A percentile compares a stretch with the other conserved stretches of the same genome.
These are phyloP conservation scores for Zoroaster sp. DNA, from an alignment of 53 echinoderm and acorn worm genomes.

Conservation along the genomic window DNA sequence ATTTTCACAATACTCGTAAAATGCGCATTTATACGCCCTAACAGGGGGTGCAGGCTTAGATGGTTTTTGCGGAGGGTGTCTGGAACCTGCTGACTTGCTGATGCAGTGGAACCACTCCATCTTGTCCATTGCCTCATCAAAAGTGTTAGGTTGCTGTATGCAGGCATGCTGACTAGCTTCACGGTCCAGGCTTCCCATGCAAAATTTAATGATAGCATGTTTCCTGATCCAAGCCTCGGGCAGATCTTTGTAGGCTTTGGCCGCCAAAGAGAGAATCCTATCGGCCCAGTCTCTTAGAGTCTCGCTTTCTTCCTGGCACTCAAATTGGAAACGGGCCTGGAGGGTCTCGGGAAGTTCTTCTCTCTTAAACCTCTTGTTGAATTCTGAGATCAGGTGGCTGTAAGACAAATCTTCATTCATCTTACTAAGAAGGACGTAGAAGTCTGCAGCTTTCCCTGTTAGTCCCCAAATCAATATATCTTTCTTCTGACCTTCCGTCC, in stretches of 20 bases:
- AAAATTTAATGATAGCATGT: slow-evolving; percentile 6
- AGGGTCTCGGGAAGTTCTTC: slow-evolving; percentile 18
- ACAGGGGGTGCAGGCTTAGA: no score
- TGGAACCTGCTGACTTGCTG: not conserved
- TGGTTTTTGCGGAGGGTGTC: no score
- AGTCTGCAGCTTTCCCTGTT: slow-evolving; percentile 21
- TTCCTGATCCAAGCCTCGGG: not conserved
- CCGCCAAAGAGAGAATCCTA: slow-evolving; percentile 2
- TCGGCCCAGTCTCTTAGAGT: slow-evolving; percentile 5
- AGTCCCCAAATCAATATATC: no score
- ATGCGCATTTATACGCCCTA: no score
- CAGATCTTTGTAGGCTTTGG: slow-evolving; percentile 1
- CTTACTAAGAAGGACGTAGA: not conserved
- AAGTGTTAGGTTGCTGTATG: not conserved
- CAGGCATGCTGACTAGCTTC: not conserved
- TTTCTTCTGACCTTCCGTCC: no score
- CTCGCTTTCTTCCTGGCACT: not conserved
- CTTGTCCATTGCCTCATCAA: not conserved
- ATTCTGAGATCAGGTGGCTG: not conserved
- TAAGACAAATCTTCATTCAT: slow-evolving; percentile 1
- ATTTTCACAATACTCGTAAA: no score
- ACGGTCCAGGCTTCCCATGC: not conserved
- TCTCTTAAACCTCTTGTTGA: slow-evolving; percentile 17
- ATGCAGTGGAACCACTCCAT: not conserved
- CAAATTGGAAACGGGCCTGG: not conserved